Evolutionary conservation across 2,797 vertebrate genomes (phyloP).

Genomic region (Meda fulgida): DNA sequence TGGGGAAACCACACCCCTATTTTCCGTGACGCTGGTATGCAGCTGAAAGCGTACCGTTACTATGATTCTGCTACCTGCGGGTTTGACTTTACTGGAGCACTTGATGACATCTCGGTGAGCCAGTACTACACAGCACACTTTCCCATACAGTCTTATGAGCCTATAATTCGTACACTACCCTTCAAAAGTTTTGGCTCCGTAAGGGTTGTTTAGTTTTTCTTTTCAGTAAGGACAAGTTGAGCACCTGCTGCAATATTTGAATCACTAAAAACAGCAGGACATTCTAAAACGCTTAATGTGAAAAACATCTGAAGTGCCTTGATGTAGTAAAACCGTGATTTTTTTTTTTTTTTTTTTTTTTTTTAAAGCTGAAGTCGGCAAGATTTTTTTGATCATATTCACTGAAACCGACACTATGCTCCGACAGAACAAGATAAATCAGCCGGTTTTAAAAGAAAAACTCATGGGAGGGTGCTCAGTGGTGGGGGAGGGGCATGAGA

Average conservation of each 20-base stretch:
- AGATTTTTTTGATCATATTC: no score
- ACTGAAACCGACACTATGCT: no score
- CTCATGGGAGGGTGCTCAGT: no score
- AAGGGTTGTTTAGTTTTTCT: background rate
- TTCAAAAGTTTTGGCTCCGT: background rate
- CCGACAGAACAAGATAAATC: no score
- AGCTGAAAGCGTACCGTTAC: constrained; percentile 92
- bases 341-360: no score
- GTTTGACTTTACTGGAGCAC: constrained; percentile 91
- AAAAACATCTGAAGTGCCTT: background rate
- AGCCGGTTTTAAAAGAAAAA: no score
- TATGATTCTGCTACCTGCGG: constrained; percentile 95
- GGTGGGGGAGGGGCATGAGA: no score
- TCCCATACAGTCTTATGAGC: background rate
- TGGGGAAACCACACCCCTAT: constrained; percentile 99
- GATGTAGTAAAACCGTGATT: background rate
- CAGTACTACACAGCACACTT: background rate
- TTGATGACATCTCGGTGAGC: constrained; percentile 97
- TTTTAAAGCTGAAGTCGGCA: no score
- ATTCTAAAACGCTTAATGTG: background rate
- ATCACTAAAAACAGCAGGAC: background rate
- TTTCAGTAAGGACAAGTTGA: background rate
- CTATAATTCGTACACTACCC: background rate
- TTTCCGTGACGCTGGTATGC: constrained; percentile 94
- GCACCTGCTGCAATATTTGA: background rate